These are phyloP conservation scores for Pseudochirops cupreus DNA, from an alignment of 2,797 vertebrate genomes.

Conservation along the genomic window DNA sequence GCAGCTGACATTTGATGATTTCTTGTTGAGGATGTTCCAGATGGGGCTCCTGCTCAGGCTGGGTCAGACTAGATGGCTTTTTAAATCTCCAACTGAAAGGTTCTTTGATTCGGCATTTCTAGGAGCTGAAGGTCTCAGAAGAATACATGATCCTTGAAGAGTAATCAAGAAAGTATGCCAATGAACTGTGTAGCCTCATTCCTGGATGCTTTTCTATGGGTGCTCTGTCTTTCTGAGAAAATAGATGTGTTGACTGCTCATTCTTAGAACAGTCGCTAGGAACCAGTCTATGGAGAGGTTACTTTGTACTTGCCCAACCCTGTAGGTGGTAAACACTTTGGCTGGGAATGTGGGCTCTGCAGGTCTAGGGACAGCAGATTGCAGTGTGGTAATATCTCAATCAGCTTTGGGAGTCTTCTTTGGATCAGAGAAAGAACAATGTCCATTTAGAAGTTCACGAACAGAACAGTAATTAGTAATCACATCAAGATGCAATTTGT, in stretches of 20 bases:
- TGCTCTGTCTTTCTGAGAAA: conserved; percentile 48
- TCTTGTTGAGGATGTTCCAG: not conserved
- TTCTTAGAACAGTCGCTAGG: conserved; percentile 3
- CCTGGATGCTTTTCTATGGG: conserved; percentile 35
- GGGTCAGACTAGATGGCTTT: not conserved
- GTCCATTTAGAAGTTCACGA: not conserved
- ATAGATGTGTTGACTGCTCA: conserved; percentile 61
- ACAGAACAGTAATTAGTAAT: not conserved
- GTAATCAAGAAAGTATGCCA: conserved; percentile 34
- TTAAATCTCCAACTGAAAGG: not conserved
- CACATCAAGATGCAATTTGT: not conserved
- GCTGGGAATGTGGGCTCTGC: not conserved
- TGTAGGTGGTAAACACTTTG: not conserved
- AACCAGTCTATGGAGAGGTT: not conserved
- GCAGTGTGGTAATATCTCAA: not conserved
- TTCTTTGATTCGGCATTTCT: not conserved
- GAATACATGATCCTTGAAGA: conserved; percentile 19
- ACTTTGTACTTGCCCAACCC: not conserved
- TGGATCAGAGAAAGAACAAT: not conserved
- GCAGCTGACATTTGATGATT: not conserved
- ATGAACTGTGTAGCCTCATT: conserved; percentile 31
- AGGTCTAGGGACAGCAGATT: not conserved
- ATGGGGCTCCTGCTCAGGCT: not conserved
- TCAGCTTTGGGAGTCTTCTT: not conserved
- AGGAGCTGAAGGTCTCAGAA: not conserved